Evolutionary conservation across 2,888 invertebrate species (phyloP), one percentile per base, ranked within the genome.

Genomic region (Ormyrus nitidulus): DNA sequence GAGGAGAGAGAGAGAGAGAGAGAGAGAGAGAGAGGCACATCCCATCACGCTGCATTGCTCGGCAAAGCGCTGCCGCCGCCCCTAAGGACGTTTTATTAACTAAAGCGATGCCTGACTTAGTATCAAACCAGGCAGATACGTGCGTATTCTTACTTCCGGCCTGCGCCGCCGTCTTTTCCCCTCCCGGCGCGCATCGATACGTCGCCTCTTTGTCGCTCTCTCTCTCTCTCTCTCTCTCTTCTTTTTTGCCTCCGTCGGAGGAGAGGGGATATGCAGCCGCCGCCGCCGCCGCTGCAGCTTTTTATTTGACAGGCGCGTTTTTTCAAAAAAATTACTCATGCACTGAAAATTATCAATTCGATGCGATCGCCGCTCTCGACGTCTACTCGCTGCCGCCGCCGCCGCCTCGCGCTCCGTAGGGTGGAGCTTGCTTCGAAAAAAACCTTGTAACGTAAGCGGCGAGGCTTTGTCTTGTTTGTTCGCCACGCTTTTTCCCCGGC

Each of bases 61-160:
- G 83, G 84, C 84, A 83, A 86, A 85, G 84, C 83, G 80, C 13
- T 13, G 13, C 71, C 82, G 77, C 77, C 66, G 53, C 77, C 84
- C 82, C 85, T 85, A 83, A 85, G 84, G 83, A 87, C 86, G 84
- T 88, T 88, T 88, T 86, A 88, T 88, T 87, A 87, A 85, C 87
- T 86, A 87, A 86, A 86, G 86, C 87, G 85, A 89, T 88, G 89
- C 89, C 88, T 89, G 89, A 89, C 89, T 90, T 89, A 88, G 88
- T 89, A 89, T 87, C 87, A 88, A 89, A 86, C 87, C 89, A 89
- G 87, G 90, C 88, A 89, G 88, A 89, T 87, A 88, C 87, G 81
- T 83, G 80, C 87, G 87, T 86, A 87, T 86, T 86, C 89, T 87
- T 89, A 86, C 89, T 89, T 89, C 89, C 89, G 89, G 89, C 82